Evolutionary conservation across 2,888 invertebrate species (phyloP), one percentile per base, ranked within the genome.

Genomic region (Pyrocoelia pectoralis): DNA sequence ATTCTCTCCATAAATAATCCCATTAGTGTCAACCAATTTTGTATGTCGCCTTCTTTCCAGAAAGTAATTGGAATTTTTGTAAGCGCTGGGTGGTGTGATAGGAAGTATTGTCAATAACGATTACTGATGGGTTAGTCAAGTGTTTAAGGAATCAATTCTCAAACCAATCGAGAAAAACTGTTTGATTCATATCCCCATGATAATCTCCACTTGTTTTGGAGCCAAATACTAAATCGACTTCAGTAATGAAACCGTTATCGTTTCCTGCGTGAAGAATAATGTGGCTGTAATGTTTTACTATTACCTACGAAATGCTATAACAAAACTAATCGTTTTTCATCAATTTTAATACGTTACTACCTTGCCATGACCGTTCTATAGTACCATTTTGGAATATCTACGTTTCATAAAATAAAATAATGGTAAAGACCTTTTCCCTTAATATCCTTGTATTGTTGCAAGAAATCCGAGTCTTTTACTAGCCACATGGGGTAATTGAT

Each of bases 401-500:
- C 24, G 4, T 5, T 24, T 24, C 24, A 24, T 24, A 3, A 24
- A 24, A 28, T 5, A 14, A 51, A 29, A 51, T 24, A 13, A 14
- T 50, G n/a, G 15, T 17, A 48, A 4, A 48, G 15, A 4, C 24
- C 19, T 19, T 50, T 17, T 13, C 15, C 50, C 8, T 50, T 50
- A 12, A 50, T 2, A 19, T 50, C 13, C 13, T 1, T 18, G 13
- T 19, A 50, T 13, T 10, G 13, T 18, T 17, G 3, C 50, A 19
- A n/a, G 9, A 50, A 50, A 17, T 9, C n/a, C 17, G n/a, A 50
- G 1, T n/a, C 50, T 10, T 50, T 50, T 50, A 19, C 14, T 17
- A 17, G 50, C 50, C 6, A 50, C 28, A 19, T 50, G 12, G 2
- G 24, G 18, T 17, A 50, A 18, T 19, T 50, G 17, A 50, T 50